Conservation (phyloP, 2,113 vertebrate species). For the Verasper variegatus region DNA sequence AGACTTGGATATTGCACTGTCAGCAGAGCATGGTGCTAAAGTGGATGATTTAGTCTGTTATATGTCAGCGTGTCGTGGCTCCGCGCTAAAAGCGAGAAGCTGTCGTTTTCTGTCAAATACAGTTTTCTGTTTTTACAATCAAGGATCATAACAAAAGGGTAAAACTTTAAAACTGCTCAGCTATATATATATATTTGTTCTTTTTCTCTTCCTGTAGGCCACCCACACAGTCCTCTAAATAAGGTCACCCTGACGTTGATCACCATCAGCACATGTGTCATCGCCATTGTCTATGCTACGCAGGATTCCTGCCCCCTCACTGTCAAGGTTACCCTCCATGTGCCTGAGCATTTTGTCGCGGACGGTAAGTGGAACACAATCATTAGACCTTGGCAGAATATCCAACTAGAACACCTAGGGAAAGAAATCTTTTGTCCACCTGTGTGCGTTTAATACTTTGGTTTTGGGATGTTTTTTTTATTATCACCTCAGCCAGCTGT, state of each 20-base stretch:
- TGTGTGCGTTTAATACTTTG: too few species aligned
- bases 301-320: constrained; percentile 95
- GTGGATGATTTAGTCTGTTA: constrained; percentile 3
- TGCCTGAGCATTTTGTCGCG: constrained; percentile 97
- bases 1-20: neutral
- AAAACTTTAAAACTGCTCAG: constrained; percentile 19
- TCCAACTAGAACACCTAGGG: neutral
- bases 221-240: constrained; percentile 93
- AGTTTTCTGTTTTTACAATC: constrained; percentile 4
- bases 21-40: neutral
- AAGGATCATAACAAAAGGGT: constrained; percentile 5
- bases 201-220: constrained; percentile 82
- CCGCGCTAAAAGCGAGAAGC: neutral
- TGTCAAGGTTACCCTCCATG: constrained; percentile 97
- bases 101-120: neutral
- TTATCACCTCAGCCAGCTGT: neutral
- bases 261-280: constrained; percentile 93
- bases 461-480: neutral
- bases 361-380: constrained; percentile 89
- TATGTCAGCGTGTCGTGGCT: neutral
- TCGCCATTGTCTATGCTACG: constrained; percentile 95
- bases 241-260: constrained; percentile 95
- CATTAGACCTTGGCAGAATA: constrained; percentile 27
- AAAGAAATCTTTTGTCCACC: neutral
- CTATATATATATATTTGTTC: constrained; percentile 31